Evolutionary conservation across 2,888 invertebrate species (phyloP).

Genomic region (Sisyra terminalis): DNA sequence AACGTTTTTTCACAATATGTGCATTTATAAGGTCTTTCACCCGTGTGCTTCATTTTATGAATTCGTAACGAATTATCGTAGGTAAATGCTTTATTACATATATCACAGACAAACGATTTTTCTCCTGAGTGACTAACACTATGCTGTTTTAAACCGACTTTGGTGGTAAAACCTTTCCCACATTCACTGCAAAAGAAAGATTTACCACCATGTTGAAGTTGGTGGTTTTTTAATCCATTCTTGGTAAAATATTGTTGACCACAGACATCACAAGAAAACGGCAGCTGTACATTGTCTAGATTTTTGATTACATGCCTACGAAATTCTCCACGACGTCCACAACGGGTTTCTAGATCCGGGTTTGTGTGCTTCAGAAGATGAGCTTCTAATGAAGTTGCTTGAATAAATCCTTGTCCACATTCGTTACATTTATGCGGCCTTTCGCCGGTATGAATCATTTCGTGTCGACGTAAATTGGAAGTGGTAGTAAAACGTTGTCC

Average conservation of each 20-base stretch:
- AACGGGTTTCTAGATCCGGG: neutral
- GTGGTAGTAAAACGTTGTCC: constrained; percentile 13
- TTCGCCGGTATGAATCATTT: too few relatives aligned
- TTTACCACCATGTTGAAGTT: constrained; percentile 12
- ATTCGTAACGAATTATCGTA: neutral
- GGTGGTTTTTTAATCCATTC: neutral
- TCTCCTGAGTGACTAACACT: neutral
- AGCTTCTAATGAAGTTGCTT: constrained; percentile 8
- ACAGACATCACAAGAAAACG: neutral
- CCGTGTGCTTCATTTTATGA: constrained; percentile 2
- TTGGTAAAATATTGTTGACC: neutral
- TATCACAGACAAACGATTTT: neutral
- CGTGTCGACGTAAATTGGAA: too few relatives aligned
- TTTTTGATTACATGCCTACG: neutral
- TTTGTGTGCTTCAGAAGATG: neutral
- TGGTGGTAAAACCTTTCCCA: constrained; percentile 10
- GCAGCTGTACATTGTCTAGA: neutral
- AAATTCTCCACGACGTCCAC: neutral
- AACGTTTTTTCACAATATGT: constrained; percentile 1
- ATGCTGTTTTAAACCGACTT: neutral
- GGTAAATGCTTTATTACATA: constrained; percentile 1
- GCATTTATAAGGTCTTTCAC: constrained; percentile 4
- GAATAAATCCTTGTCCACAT: constrained; percentile 9
- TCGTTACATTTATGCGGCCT: constrained; percentile 4
- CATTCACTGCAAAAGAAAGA: constrained; percentile 12